Evolutionary conservation across 2,888 invertebrate species (phyloP).

Genomic region (Dasysyrphus albostriatus): DNA sequence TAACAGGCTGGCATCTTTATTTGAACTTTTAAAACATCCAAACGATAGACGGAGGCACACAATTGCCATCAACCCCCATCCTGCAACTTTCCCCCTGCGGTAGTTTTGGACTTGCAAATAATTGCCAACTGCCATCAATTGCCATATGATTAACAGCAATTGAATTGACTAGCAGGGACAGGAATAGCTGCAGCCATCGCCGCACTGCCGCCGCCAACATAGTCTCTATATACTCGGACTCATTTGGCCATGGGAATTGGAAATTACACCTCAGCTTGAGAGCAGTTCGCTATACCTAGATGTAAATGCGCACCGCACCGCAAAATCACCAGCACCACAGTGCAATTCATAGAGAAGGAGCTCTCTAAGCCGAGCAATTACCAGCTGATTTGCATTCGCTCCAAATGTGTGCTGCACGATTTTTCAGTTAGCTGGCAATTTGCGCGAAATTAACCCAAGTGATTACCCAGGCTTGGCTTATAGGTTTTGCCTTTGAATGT

Average conservation of each 20-base stretch:
- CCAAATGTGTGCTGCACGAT: constrained; percentile 75
- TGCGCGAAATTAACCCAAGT: constrained; percentile 74
- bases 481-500: constrained; percentile 35
- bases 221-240: constrained; percentile 40
- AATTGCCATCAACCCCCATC: constrained; percentile 15
- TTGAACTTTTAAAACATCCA: constrained; percentile 73
- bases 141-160: constrained; percentile 76
- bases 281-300: constrained; percentile 25
- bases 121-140: constrained; percentile 76
- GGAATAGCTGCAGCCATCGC: constrained; percentile 49
- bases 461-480: constrained; percentile 71
- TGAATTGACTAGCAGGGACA: constrained; percentile 75
- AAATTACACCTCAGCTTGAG: constrained; percentile 72
- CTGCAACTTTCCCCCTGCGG: constrained; percentile 35
- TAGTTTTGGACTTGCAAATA: constrained; percentile 71
- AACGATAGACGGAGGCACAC: constrained; percentile 50
- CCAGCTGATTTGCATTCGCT: constrained; percentile 76
- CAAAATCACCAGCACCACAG: constrained; percentile 6
- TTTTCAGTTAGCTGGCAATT: constrained; percentile 76
- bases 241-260: constrained; percentile 76
- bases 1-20: constrained; percentile 75
- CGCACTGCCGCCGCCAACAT: constrained; percentile 20
- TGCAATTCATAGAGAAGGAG: constrained; percentile 60
- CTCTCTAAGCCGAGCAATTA: constrained; percentile 69
- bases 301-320: constrained; percentile 34